These are phyloP conservation scores for Camponotus vicinus DNA, from an alignment of 1,140 invertebrate genomes.

Conservation along the genomic window DNA sequence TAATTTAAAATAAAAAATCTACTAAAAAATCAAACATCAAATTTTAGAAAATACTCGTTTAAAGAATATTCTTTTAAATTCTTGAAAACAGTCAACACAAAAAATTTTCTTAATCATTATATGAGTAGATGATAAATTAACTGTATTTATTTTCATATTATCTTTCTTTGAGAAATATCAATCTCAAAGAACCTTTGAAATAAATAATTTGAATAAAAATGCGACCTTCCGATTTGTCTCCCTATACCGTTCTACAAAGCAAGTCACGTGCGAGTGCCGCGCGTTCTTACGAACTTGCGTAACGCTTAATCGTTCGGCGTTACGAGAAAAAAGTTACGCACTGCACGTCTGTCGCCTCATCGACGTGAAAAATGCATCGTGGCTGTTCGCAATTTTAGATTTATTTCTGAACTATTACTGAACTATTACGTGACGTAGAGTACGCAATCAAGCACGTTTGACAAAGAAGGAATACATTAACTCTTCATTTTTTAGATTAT, in stretches of 20 bases:
- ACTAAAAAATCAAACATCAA: background rate
- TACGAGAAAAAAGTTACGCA: slow-evolving; percentile 59
- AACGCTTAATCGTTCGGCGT: slow-evolving; percentile 65
- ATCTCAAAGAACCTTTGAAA: background rate
- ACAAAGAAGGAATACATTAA: background rate
- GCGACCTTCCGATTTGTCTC: slow-evolving; percentile 43
- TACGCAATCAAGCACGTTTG: background rate
- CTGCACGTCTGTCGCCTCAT: slow-evolving; percentile 24
- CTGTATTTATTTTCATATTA: background rate
- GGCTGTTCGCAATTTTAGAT: background rate
- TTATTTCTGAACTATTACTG: slow-evolving; percentile 32
- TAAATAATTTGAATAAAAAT: background rate
- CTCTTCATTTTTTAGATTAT: slow-evolving; percentile 24
- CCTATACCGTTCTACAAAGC: slow-evolving; percentile 63
- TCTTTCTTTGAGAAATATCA: slow-evolving; percentile 12
- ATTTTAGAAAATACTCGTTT: background rate
- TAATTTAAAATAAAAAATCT: too few relatives aligned
- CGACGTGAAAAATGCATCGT: slow-evolving; percentile 39
- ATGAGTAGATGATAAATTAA: background rate
- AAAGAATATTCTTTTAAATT: background rate
- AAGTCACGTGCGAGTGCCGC: slow-evolving; percentile 72
- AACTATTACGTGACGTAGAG: slow-evolving; percentile 24
- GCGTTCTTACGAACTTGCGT: slow-evolving; percentile 73
- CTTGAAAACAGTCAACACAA: background rate
- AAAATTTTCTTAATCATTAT: background rate